Evolutionary conservation across 2,113 vertebrate genomes (phyloP), one percentile per base, ranked within the genome.

Genomic region (Phasianus colchicus): DNA sequence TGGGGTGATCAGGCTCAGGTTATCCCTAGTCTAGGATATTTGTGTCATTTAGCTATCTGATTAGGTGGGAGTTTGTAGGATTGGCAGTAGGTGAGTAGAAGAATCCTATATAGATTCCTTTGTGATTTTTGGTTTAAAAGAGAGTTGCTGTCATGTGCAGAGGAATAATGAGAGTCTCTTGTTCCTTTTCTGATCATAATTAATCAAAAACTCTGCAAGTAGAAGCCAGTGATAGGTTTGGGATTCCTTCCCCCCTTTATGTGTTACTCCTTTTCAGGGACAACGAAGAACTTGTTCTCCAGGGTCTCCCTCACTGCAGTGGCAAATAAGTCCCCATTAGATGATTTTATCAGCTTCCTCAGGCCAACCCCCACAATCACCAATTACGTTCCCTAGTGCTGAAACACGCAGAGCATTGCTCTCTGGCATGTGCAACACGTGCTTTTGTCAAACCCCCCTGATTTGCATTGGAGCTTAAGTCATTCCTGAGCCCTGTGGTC

Each of bases 381-480:
- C 32, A 86, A 16, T 78, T 88, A 80, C 54, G 43, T 74, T 91
- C 64, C 70, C 43, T 65, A 47, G 43, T 34, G 63, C 52, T 95
- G 85, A 88, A 81, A 71, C 63, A 88, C 0, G 2, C 55, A 83
- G 34, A 78, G 13, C 47, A 3, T 81, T 65, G 61, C 69, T 24
- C 73, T 88, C 80, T 57, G 78, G 86, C 76, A 93, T 94, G 48
- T 66, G 80, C 65, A 93, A 76, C 80, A 83, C 32, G 32, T 91
- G 94, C 61, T 95, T 94, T 84, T 76, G 42, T 83, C 84, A 88
- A 85, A 6, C 45, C 11, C 36, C 54, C 27, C 50, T 80, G 87
- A 96, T 94, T 96, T 91, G 85, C 36, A 22, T 12, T 34, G 90
- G 86, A 36, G 83, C 77, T 95, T 90, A 93, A 94, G 73, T 65